Evolutionary conservation across 1,140 invertebrate genomes (phyloP).

Genomic region (Ridgeia piscesae): DNA sequence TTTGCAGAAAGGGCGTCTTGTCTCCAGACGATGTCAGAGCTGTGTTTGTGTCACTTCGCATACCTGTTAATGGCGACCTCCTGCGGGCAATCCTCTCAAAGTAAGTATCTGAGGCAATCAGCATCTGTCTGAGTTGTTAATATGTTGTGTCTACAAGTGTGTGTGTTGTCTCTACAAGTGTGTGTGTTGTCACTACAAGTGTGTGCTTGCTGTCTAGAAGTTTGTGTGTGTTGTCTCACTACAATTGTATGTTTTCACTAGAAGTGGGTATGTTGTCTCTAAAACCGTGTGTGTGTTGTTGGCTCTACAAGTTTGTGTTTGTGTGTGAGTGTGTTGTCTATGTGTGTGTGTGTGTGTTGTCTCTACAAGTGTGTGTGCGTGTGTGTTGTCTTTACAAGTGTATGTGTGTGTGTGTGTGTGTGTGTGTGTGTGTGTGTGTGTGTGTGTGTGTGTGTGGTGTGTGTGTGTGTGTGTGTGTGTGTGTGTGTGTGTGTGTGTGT

Average conservation of each 20-base stretch:
- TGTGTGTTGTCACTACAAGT: not conserved
- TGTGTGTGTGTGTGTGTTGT: slow-evolving; percentile 1
- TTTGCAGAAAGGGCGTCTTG: slow-evolving; percentile 35
- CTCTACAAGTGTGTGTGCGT: not conserved
- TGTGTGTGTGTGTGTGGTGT: not conserved
- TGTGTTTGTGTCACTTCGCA: slow-evolving; percentile 46
- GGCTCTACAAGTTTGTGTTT: not conserved
- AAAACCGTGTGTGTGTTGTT: not conserved
- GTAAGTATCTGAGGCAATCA: slow-evolving; percentile 28
- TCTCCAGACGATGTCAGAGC: slow-evolving; percentile 42
- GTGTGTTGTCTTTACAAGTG: not conserved
- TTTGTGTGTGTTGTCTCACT: not conserved
- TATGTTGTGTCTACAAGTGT: slow-evolving; percentile 40
- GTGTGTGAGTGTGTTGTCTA: not conserved
- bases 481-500: no score
- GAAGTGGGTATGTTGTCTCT: not conserved
- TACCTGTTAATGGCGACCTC: slow-evolving; percentile 52
- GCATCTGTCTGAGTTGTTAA: no score
- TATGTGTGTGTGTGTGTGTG: not conserved
- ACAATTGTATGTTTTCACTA: not conserved
- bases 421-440: no score
- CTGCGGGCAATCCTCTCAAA: slow-evolving; percentile 37
- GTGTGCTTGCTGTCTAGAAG: not conserved
- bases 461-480: not conserved
- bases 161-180: not conserved